A percentile compares a stretch with the other conserved stretches of the same genome.
phyloP scores from a whole-genome alignment of 1,140 invertebrate genomes.

The Ridgeia piscesae region DNA sequence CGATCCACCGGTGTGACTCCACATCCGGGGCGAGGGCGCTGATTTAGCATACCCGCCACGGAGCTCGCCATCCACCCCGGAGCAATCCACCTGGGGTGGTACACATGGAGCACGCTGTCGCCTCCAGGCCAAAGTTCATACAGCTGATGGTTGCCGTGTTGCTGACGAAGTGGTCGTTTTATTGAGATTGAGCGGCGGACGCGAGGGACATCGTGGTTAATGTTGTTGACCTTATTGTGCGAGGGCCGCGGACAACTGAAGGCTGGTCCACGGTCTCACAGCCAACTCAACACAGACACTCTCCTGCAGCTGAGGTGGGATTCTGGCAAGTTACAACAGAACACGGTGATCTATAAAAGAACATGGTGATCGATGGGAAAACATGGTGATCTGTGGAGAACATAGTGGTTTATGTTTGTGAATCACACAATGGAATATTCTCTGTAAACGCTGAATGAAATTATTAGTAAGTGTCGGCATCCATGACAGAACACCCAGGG shows the following conservation, averaged over 20 bases:
- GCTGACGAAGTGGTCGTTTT: background rate
- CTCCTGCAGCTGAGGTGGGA: no score
- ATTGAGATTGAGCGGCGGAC: background rate
- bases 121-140: background rate
- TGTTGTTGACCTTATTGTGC: background rate
- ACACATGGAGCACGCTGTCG: background rate
- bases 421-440: background rate
- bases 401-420: background rate
- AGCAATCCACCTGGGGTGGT: background rate
- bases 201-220: background rate
- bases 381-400: no score
- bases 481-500: background rate
- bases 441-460: background rate
- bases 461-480: background rate
- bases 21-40: background rate
- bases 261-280: background rate
- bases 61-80: background rate
- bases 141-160: background rate
- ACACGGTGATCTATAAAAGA: no score
- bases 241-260: background rate
- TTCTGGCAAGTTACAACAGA: no score
- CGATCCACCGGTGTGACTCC: background rate
- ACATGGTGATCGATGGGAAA: no score
- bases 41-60: background rate
- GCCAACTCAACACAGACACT: no score